Percentiles rank a stretch among this genome's conserved stretches.
These are phyloP conservation scores for Colius striatus DNA, from an alignment of 2,113 vertebrate genomes.

Conservation along the genomic window DNA sequence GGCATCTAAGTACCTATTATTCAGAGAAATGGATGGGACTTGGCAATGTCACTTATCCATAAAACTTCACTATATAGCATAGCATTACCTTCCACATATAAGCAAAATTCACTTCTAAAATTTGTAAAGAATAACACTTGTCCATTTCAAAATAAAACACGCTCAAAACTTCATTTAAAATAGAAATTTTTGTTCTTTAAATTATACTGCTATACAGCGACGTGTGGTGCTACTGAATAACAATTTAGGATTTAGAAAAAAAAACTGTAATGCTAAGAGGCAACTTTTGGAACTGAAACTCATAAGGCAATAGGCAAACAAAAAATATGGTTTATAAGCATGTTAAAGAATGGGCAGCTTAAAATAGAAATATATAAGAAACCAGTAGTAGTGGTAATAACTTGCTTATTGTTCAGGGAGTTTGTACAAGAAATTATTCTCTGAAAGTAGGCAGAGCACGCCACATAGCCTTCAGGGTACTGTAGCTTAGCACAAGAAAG, in stretches of 20 bases:
- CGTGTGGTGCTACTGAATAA: not conserved
- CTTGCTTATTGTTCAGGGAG: not conserved
- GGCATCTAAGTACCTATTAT: not conserved
- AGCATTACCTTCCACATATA: not conserved
- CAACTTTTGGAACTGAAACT: not conserved
- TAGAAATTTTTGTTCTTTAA: not conserved
- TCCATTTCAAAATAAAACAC: not conserved
- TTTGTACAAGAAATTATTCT: not conserved
- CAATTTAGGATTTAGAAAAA: not conserved
- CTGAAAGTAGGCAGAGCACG: not conserved
- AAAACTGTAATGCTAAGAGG: fast-evolving
- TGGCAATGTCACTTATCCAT: not conserved
- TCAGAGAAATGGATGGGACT: not conserved
- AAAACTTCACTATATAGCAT: not conserved
- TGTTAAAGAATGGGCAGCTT: not conserved
- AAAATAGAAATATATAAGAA: not conserved
- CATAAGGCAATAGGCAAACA: not conserved
- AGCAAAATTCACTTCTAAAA: not conserved
- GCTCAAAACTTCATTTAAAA: not conserved
- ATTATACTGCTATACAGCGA: not conserved
- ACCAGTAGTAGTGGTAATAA: too few relatives aligned
- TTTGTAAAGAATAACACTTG: not conserved
- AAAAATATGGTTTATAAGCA: not conserved
- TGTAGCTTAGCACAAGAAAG: not conserved
- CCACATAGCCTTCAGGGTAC: not conserved